Evolutionary conservation across 2,113 vertebrate species (phyloP).

Genomic region (Sus scrofa): T2T-Sscrofa CM000830.6:132471001-132471500

Average conservation of each 20-base stretch:
- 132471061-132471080: neutral
- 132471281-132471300: neutral
- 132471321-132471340: neutral
- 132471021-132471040: neutral
- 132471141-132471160: neutral
- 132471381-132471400: neutral
- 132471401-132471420: neutral
- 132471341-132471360: neutral
- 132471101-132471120: neutral
- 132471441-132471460: neutral
- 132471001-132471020: neutral
- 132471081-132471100: neutral
- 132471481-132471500: neutral
- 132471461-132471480: neutral
- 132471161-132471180: neutral
- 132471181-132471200: neutral
- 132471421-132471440: neutral
- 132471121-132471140: neutral
- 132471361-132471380: constrained; percentile 33
- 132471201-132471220: neutral
- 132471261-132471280: neutral
- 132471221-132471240: neutral
- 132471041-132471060: neutral
- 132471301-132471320: neutral
- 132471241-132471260: neutral